Base-by-base conservation (phyloP, 2,888 invertebrate species). In the Cantharis lateralis region DNA sequence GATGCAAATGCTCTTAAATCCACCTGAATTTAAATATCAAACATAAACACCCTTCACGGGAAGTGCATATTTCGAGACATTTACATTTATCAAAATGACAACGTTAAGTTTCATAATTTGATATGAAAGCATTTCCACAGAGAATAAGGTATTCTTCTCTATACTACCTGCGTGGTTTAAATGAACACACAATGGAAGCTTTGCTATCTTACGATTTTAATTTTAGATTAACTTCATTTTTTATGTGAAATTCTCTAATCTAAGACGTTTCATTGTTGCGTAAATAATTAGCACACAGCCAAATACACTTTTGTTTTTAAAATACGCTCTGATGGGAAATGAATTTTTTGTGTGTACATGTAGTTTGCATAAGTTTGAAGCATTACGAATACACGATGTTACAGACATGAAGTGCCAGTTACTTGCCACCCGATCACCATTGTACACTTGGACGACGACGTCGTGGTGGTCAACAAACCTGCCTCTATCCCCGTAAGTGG, bases 391-490 rank as follows among this genome's bases (percentile, higher is more conserved):
- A 78, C 80, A 78, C 81, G 74, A 88, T 90, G 90, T 93, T 93
- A 89, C 95, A 97, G 98, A 94, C 99, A 99, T 93, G 99, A 99
- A 94, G 96, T 98, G 91, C 98, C 98, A 89, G 98, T 99, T 90
- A 95, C 97, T 90, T 96, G 96, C 91, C 95, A 96, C 92, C 95
- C 95, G 91, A 96, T 99, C 92, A 95, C 96, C 91, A 95, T 99
- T 91, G 95, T 99, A 89, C 95, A 96, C 92, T 96, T 98, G 93
- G 97, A 96, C 92, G 97, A 98, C 91, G 98, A 99, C 92, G 93
- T 99, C 92, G 95, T 99, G 91, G 99, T 99, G 91, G 96, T 99
- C 91, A 97, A 99, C 94, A 99, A 99, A 94, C 98, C 99, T 89
- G 96, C 98, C 91, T 98, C 98, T 91, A 97, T 99, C 92, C 99